Percentiles rank a stretch among this genome's conserved stretches.
Conservation (phyloP, 1,140 invertebrate species). For the Drosophila auraria region DNA sequence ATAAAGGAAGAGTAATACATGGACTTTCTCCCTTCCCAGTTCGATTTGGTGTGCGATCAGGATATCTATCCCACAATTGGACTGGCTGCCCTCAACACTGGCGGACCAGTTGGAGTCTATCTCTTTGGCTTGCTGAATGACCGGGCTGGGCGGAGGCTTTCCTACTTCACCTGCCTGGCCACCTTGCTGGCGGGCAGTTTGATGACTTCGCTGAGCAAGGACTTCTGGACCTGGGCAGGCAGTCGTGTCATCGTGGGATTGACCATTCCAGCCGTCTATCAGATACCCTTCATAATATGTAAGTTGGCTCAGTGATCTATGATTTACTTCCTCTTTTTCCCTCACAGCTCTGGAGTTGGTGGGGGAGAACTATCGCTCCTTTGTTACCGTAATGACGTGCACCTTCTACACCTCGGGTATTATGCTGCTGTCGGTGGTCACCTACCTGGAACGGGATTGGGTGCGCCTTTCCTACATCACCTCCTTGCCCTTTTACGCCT, state of each 20-base stretch:
- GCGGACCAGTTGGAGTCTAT: constrained; percentile 94
- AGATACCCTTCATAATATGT: constrained; percentile 98
- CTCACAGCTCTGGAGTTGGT: constrained; percentile 92
- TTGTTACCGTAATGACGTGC: constrained; percentile 95
- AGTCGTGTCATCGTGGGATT: constrained; percentile 92
- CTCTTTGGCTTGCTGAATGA: constrained; percentile 94
- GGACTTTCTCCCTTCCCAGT: constrained; percentile 86
- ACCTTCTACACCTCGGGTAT: constrained; percentile 95
- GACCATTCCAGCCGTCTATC: constrained; percentile 96
- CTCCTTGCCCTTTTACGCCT: constrained; percentile 93
- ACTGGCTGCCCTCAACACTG: constrained; percentile 92
- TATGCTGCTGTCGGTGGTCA: constrained; percentile 92
- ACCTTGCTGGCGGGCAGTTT: constrained; percentile 92
- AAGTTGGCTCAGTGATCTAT: constrained; percentile 73
- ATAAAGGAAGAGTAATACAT: constrained; percentile 58
- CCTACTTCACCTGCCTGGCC: constrained; percentile 93
- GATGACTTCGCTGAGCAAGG: constrained; percentile 90
- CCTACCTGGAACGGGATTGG: constrained; percentile 94
- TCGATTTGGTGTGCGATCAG: constrained; percentile 93
- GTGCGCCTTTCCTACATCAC: constrained; percentile 91
- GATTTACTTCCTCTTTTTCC: too few species aligned
- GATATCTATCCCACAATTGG: constrained; percentile 94
- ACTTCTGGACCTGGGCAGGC: constrained; percentile 93
- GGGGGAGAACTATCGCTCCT: constrained; percentile 95
- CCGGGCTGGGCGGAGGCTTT: constrained; percentile 91